Conservation (phyloP, 2,113 vertebrate genomes). For the Rousettus leschenaultii region DNA sequence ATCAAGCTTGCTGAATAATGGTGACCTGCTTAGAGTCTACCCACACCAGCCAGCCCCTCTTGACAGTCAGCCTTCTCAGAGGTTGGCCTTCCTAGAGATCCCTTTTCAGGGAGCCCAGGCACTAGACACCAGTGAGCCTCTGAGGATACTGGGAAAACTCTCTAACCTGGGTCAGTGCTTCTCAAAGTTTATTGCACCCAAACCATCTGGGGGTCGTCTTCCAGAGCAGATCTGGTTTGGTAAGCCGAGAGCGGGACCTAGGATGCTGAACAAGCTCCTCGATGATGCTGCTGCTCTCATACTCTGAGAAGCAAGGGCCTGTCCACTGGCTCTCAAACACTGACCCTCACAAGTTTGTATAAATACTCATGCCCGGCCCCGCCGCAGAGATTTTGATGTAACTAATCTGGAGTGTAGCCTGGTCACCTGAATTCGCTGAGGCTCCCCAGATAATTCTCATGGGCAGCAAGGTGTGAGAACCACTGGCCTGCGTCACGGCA, state of each 20-base stretch:
- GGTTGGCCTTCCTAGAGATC: not conserved
- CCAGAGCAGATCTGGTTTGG: not conserved
- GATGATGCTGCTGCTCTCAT: accelerated
- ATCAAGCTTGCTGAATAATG: not conserved
- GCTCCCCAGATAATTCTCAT: not conserved
- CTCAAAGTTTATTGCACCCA: not conserved
- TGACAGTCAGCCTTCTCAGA: not conserved
- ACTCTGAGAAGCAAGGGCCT: not conserved
- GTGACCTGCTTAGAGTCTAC: not conserved
- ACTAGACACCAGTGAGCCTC: not conserved
- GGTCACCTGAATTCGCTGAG: not conserved
- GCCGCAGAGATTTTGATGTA: not conserved
- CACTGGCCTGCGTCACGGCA: not conserved
- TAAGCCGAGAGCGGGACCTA: accelerated
- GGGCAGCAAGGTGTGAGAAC: not conserved
- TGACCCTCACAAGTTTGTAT: not conserved
- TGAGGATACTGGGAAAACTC: not conserved
- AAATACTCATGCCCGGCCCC: not conserved
- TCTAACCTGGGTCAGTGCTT: not conserved
- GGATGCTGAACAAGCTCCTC: not conserved
- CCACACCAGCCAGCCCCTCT: not conserved
- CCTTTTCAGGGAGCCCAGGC: not conserved
- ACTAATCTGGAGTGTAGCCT: not conserved
- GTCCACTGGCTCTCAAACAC: not conserved
- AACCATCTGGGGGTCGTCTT: not conserved